phyloP scores from a whole-genome alignment of 1,140 invertebrate species.

The Heliconius melpomene region DNA sequence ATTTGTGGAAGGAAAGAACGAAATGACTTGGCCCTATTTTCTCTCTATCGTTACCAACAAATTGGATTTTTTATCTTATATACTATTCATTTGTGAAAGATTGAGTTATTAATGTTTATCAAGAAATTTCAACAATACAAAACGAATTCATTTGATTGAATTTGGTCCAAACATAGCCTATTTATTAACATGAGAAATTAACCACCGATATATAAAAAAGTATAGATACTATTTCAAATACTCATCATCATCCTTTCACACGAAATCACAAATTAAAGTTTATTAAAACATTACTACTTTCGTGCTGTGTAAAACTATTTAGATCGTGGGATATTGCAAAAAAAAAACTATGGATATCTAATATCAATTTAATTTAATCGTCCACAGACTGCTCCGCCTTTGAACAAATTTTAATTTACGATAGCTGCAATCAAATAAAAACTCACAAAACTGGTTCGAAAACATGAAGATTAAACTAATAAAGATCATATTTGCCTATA shows the following conservation, averaged over 20 bases:
- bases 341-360: not conserved
- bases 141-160: no score
- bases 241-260: not conserved
- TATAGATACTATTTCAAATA: not conserved
- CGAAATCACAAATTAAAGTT: not conserved
- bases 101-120: no score
- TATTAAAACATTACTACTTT: not conserved
- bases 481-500: constrained; percentile 11
- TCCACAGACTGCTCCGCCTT: constrained; percentile 4
- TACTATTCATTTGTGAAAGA: no score
- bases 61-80: no score
- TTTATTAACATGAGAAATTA: not conserved
- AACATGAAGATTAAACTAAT: constrained; percentile 30
- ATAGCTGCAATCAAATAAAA: not conserved
- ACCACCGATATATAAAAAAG: not conserved
- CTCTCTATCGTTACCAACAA: no score
- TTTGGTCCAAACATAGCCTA: no score
- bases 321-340: constrained; percentile 12
- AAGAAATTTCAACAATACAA: no score
- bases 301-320: not conserved
- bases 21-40: no score
- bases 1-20: no score
- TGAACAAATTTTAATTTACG: constrained; percentile 5
- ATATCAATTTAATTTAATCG: constrained; percentile 1
- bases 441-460: constrained; percentile 32